Base-by-base conservation (phyloP, 1,140 invertebrate genomes). In the Nasonia vitripennis region DNA sequence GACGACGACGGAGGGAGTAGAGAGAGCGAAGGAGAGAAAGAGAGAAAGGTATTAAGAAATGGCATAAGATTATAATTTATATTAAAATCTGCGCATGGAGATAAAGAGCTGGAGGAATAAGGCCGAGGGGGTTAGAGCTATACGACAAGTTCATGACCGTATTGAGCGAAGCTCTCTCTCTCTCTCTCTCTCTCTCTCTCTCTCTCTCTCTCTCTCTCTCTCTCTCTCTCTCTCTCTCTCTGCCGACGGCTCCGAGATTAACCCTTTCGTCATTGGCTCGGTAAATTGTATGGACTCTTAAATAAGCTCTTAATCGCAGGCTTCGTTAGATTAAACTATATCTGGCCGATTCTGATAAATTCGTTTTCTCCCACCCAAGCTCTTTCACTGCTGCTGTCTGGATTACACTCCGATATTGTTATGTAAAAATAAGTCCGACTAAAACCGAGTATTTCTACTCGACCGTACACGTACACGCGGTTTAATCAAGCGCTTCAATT, bases 11-110 rank as follows among this genome's bases (percentile, higher is more conserved):
- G 86, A 87, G 81, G 81, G 85, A 78, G 80, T 81, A 78, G 31
- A 27, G 41, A 78, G 51, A 48, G 75, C 67, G 11, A 71, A 62
- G 81, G 78, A 75, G 86, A 78, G 68, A 80, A 67, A 83, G 75
- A 83, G 85, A 89, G 85, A 89, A 87, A 89, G 89, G 91, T 92
- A 93, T 92, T 92, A 92, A 93, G 92, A 92, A 93, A 93, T 87
- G 91, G 91, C 91, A 92, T 91, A 91, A 92, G 92, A 93, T 93
- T 92, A 92, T 93, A 93, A 93, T 93, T 93, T 92, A 93, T 93
- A 93, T 93, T 93, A 92, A 93, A 93, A 92, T 93, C 92, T 91
- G 91, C 90, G 91, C 91, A 89, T 90, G 89, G 89, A 93, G 91
- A 93, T 93, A 93, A 92, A 93, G 92, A 91, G 17, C 89, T 89